Percentiles rank a stretch among this genome's conserved stretches.
phyloP scores from a whole-genome alignment of 2,797 vertebrate genomes.

The Chloroceryle inda region DNA sequence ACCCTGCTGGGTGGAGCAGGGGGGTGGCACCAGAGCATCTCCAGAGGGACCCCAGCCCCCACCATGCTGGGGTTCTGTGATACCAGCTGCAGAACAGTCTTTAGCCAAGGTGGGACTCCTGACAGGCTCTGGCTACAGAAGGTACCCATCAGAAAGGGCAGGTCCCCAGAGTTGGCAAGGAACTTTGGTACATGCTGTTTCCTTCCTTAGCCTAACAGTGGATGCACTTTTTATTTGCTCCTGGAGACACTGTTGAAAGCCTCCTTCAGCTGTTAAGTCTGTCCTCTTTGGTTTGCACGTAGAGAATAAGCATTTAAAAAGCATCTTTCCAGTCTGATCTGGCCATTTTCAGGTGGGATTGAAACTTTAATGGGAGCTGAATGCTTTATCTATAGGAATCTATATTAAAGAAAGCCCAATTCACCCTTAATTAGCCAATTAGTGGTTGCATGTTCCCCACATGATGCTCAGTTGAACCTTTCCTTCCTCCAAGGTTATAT shows the following conservation, averaged over 20 bases:
- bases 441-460: neutral
- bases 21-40: neutral
- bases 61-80: neutral
- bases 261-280: neutral
- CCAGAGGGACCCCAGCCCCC: neutral
- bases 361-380: neutral
- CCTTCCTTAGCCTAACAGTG: neutral
- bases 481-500: constrained; percentile 86
- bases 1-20: neutral
- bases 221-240: neutral
- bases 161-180: neutral
- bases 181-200: neutral
- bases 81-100: neutral
- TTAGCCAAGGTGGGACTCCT: neutral
- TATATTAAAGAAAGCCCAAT: neutral
- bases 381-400: constrained; percentile 48
- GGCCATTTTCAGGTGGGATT: neutral
- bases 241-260: neutral
- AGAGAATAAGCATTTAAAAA: neutral
- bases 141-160: neutral
- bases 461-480: neutral
- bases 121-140: neutral
- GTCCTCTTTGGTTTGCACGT: neutral
- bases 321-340: neutral
- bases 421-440: constrained; percentile 55